These are phyloP conservation scores for Brachystomella parvula DNA, from an alignment of 1,140 invertebrate species.

Conservation along the genomic window DNA sequence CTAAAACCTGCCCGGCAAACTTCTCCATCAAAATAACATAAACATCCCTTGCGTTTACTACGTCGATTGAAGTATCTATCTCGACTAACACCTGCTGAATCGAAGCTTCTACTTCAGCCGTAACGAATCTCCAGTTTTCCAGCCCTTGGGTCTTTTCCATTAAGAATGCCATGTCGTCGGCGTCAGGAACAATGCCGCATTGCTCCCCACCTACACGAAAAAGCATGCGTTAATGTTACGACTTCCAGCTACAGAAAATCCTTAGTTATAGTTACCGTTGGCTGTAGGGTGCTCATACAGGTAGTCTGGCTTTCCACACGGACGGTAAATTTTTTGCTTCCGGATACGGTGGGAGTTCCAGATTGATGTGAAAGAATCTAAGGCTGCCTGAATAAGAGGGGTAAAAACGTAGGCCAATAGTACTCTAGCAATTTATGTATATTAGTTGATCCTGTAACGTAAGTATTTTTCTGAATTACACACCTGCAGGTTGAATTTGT, in stretches of 20 bases:
- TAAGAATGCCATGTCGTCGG: neutral
- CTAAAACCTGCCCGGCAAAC: neutral
- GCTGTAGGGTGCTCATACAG: neutral
- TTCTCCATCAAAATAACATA: neutral
- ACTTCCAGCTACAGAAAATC: neutral
- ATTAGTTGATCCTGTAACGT: no score
- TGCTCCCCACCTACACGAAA: conserved; percentile 2
- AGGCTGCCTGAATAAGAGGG: neutral
- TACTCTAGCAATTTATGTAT: no score
- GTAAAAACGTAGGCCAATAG: neutral
- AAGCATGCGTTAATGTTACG: neutral
- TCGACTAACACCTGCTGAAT: neutral
- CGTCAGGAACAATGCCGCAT: neutral
- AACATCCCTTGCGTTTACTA: neutral
- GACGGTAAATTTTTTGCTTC: neutral
- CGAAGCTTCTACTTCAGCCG: neutral
- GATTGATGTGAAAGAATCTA: neutral
- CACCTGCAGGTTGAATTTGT: neutral
- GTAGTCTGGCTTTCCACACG: neutral
- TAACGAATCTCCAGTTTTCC: neutral
- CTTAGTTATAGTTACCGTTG: neutral
- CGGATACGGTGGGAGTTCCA: neutral
- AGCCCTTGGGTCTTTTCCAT: neutral
- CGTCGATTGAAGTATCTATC: neutral
- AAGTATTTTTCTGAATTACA: neutral